Evolutionary conservation across 2,888 invertebrate genomes (phyloP), one percentile per base, ranked within the genome.

Genomic region (Oxytorus armatus): DNA sequence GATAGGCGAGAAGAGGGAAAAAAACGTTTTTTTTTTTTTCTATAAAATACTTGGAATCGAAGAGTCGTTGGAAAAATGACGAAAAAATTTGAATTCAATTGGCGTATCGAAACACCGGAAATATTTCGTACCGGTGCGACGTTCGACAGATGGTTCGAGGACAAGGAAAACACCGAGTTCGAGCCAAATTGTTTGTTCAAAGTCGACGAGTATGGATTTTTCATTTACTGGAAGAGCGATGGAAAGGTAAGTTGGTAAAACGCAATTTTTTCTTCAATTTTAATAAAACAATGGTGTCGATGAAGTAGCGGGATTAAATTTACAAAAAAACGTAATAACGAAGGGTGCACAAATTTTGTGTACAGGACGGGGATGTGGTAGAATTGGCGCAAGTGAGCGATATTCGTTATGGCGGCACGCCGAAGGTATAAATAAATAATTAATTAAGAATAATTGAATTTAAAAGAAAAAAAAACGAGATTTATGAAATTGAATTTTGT

Each of bases 121-220:
- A 86, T 92, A 23, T 92, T 95, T 55, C 92, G 93, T 63, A 93
- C 93, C 66, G 95, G 95, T 29, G 92, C 93, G 61, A 88, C 92
- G 44, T 95, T 95, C 88, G 95, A 95, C 88, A 92, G 95, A 78
- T 95, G 95, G 94, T 94, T 94, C 87, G 95, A 95, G 92, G 94
- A 94, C 85, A 94, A 93, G 84, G 94, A 94, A 83, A 92, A 92
- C 49, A 92, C 93, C 23, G 94, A 93, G 29, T 92, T 90, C 73
- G 93, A 95, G 85, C 92, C 93, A 0, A 93, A 92, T 79, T 94
- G 94, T 85, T 84, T 93, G 74, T 94, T 94, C 81, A 93, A 93
- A 90, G 94, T 95, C 25, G 95, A 95, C 88, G 94, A 94, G 83
- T 94, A 93, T 89, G 95, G 94, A 18, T 95, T 95, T 89, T 95